Evolutionary conservation across 2,888 invertebrate genomes (phyloP), one percentile per base, ranked within the genome.

Genomic region (Galeruca laticollis): DNA sequence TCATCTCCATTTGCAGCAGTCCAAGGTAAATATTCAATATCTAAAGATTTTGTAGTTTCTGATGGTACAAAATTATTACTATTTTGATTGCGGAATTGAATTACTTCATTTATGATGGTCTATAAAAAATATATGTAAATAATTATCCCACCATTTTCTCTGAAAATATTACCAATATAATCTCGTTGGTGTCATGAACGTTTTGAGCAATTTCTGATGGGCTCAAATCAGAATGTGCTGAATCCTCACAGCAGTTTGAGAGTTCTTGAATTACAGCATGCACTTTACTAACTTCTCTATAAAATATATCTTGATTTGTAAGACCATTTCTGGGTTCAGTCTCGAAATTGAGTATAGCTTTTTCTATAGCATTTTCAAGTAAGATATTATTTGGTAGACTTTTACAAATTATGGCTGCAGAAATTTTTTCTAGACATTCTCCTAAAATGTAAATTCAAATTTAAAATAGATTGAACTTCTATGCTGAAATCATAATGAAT

Each of bases 351-450:
- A 83, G 80, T 1, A 91, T 84, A 0, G 89, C 88, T 37, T 84
- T 83, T 72, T 88, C 88, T 10, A 93, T 88, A 13, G 89, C 90
- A 65, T 86, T 90, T 88, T 73, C 92, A 83, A 70, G 88, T 73
- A 77, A 85, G 78, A 83, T 88, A 87, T 88, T 87, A 59, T 85
- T 82, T 68, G 90, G 93, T 66, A 91, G 86, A 61, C 88, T 88
- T 75, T 93, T 89, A 75, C 97, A 86, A 0, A 93, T 88, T 18
- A 90, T 86, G 0, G 94, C 93, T 0, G 92, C 93, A 13, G 92
- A 88, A 69, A 96, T 88, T 84, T 94, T 94, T 85, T 96, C 97
- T 6, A 92, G 91, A 79, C 94, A 91, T 83, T 92, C 93, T 72
- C 91, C 81, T 78, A 76, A 63, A 72, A 75, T 35, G 13, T n/a